Base-by-base conservation (phyloP, 2,888 invertebrate species). In the Metacarcinus magister region DNA sequence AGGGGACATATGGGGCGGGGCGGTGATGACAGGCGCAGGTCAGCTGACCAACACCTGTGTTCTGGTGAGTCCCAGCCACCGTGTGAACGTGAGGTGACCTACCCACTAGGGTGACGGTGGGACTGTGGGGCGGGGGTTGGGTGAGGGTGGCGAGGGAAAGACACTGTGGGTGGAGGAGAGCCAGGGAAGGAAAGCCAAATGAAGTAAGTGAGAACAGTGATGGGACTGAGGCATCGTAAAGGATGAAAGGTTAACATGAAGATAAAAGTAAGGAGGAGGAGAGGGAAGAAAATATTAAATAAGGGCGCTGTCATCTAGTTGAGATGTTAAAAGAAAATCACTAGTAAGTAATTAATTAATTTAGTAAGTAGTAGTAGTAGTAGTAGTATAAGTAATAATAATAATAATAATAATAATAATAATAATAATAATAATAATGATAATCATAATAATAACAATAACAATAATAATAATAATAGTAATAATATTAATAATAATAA, bases 21-120 rank as follows among this genome's bases (percentile, higher is more conserved):
- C 60, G 94, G 89, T 54, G 94, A 43, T 94, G 94, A 95, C 94
- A 82, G 43, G 90, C 54, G 60, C 5, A 91, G 94, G 94, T 91
- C 94, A 91, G 94, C 46, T 95, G 94, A 89, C 67, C 90, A 39
- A 28, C 94, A 95, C 94, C 94, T 95, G 94, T 95, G 94, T 90
- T 87, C 10, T n/a, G 60, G 60, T 32, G 67, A 75, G 82, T 32
- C 82, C 82, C 32, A 8, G 28, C 13, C 32, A 32, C 82, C 82
- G 82, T 82, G 82, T 82, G 82, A 82, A 82, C 82, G 10, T 32
- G 5, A 16, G 28, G 32, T 82, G 82, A 82, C 75, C 75, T 75
- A n/a, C 28, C 75, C n/a, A 75, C 82, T 32, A 82, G 82, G 3
- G 2, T 16, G 32, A 32, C 82, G 82, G 82, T 8, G 13, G 82